These are phyloP conservation scores for Chloroclysta siterata DNA, from an alignment of 2,888 invertebrate genomes.

Conservation along the genomic window DNA sequence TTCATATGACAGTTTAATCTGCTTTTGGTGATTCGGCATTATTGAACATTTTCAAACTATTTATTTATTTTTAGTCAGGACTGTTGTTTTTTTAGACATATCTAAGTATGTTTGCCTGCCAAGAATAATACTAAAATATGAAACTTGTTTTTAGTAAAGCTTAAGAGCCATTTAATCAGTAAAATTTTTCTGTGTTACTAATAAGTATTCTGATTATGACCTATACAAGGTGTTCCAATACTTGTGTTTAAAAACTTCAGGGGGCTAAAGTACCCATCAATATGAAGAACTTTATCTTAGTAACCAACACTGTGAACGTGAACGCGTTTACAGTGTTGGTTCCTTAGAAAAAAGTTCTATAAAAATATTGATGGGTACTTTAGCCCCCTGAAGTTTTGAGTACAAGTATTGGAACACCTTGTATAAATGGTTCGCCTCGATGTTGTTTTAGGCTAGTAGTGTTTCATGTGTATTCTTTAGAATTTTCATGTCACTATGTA, in stretches of 20 bases:
- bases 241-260: no score
- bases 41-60: slow-evolving; percentile 6
- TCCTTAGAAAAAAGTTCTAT: no score
- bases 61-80: background rate
- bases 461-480: slow-evolving; percentile 14
- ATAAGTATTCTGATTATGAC: background rate
- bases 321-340: no score
- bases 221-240: no score
- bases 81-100: background rate
- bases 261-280: no score
- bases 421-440: background rate
- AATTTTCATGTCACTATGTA: background rate
- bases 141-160: background rate
- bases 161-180: slow-evolving; percentile 1
- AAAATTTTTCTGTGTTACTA: background rate
- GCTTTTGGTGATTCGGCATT: slow-evolving; percentile 70
- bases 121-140: slow-evolving; percentile 3
- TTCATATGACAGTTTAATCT: background rate
- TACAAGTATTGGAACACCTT: no score
- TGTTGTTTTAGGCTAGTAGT: slow-evolving; percentile 6
- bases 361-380: no score
- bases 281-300: no score
- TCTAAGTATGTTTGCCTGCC: background rate
- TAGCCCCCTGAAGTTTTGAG: no score
- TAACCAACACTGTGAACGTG: no score